Evolutionary conservation across 2,113 vertebrate species (phyloP), one percentile per base, ranked within the genome.

Genomic region (Microcebus ravelobensis): DNA sequence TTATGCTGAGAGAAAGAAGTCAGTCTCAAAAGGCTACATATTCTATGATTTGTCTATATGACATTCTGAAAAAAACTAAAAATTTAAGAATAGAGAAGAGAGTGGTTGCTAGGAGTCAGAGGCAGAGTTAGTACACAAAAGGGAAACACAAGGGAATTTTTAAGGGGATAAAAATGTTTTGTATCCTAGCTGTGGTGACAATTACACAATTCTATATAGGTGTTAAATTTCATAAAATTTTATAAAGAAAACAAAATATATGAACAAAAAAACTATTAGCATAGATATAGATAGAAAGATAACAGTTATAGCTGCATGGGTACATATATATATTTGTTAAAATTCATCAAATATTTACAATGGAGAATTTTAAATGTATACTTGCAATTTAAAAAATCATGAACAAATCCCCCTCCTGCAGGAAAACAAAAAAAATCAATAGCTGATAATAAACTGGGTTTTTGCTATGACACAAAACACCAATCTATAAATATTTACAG

Each of bases 11-110:
- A 65, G 55, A 79, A 73, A 77, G 21, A 74, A 76, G 10, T 81
- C 34, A 15, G 17, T 70, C 39, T 91, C 63, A 79, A 85, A 83
- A 76, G 14, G 52, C 3, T 50, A 63, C 2, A 45, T 20, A 94
- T 1, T 55, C 1, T 48, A 59, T 36, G 7, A 80, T 68, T n/a
- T 45, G 5, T 50, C 73, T 82, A n/a, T 65, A 82, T 5, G 12
- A 34, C 36, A 70, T 45, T 80, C 29, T 82, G 6, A 82, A 95
- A 92, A 92, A 93, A 89, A 2, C 0, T 73, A 61, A 89, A 85
- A 97, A 65, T 74, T 61, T 0, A 85, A 5, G 12, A 90, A 91
- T 67, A 20, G 48, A 79, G 39, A 95, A 81, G 8, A 68, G 29
- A 14, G 2, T 23, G 0, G 31, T 29, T 59, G 12, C 3, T 23